Evolutionary conservation across 2,888 invertebrate genomes (phyloP).

Genomic region (Drosophila acutilabella): DNA sequence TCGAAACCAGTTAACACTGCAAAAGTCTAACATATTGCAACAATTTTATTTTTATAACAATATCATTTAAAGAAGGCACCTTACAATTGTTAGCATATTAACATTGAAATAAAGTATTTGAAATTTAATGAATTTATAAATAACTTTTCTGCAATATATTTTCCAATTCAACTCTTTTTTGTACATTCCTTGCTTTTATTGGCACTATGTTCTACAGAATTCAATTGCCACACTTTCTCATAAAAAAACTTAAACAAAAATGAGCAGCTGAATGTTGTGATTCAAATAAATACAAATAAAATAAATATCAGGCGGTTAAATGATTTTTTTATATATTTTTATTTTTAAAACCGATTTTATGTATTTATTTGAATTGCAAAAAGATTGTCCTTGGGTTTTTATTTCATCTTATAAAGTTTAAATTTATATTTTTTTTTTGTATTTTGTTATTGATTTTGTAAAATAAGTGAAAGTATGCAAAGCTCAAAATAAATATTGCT

Average conservation of each 20-base stretch:
- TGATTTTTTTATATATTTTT: conserved; percentile 7
- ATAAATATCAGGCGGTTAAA: background rate
- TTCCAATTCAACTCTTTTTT: conserved; percentile 27
- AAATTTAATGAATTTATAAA: conserved; percentile 10
- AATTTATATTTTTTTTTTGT: conserved; percentile 13
- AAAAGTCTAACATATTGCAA: conserved; percentile 20
- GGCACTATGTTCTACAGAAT: conserved; percentile 28
- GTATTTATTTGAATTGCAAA: conserved; percentile 63
- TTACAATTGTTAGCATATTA: conserved; percentile 30
- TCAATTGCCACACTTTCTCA: conserved; percentile 32
- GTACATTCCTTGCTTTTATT: conserved; percentile 61
- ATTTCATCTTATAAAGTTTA: conserved; percentile 20
- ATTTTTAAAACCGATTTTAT: conserved; percentile 3
- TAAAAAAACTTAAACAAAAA: conserved; percentile 17
- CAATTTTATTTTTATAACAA: conserved; percentile 18
- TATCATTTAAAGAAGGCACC: conserved; percentile 59
- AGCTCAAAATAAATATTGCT: conserved; percentile 26
- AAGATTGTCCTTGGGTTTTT: conserved; percentile 71
- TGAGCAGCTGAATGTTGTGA: background rate
- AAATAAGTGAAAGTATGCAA: conserved; percentile 27
- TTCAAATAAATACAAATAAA: background rate
- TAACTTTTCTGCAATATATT: conserved; percentile 1
- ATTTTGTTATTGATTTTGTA: conserved; percentile 15
- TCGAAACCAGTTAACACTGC: conserved; percentile 60
- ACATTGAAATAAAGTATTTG: conserved; percentile 16